A percentile compares a stretch with the other conserved stretches of the same genome.
Evolutionary conservation across 2,797 vertebrate species (phyloP).

Genomic region (Acropternis orthonyx): DNA sequence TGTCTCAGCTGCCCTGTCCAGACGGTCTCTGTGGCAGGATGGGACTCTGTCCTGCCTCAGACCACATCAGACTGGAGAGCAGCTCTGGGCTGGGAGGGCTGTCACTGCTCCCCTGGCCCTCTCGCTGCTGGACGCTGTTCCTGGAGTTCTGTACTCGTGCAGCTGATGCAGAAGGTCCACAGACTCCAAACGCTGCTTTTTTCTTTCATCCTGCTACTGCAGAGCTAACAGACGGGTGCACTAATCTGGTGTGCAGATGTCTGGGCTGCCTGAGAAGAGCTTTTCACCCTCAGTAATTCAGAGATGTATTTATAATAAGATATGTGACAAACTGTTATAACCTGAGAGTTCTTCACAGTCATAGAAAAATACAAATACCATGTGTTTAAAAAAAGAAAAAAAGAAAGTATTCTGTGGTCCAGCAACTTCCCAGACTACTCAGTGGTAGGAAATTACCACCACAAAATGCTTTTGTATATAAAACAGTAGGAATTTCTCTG

Average conservation of each 20-base stretch:
- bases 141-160: accelerated
- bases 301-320: not conserved
- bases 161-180: not conserved
- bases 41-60: not conserved
- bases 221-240: not conserved
- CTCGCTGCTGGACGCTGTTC: accelerated
- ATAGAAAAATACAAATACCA: not conserved
- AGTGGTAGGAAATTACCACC: conserved; percentile 40
- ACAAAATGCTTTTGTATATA: conserved; percentile 37
- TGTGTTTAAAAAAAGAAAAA: not conserved
- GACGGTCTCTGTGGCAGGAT: not conserved
- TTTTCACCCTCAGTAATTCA: not conserved
- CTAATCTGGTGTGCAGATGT: not conserved
- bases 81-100: not conserved
- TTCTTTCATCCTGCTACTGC: not conserved
- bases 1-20: not conserved
- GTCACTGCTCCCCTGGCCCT: not conserved
- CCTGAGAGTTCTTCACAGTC: not conserved
- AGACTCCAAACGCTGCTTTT: not conserved
- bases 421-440: conserved; percentile 28
- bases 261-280: not conserved
- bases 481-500: conserved; percentile 63
- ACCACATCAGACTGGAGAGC: not conserved
- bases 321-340: not conserved
- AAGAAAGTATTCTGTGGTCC: not conserved